Percentiles rank a stretch among this genome's conserved stretches.
These are phyloP conservation scores for Camponotus fellah DNA, from an alignment of 2,888 invertebrate species.

Conservation along the genomic window DNA sequence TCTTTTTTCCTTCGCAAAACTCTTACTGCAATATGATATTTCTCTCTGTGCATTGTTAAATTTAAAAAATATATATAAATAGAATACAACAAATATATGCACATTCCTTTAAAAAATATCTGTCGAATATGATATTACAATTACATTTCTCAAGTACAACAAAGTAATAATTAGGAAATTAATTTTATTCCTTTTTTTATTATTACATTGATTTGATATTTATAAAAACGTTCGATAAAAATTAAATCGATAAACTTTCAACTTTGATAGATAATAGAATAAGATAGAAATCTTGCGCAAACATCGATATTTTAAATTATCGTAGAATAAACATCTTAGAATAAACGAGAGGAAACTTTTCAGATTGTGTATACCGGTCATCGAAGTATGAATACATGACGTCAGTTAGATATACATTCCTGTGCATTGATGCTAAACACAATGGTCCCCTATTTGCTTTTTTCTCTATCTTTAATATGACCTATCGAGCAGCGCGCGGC, in stretches of 20 bases:
- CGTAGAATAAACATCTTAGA: neutral
- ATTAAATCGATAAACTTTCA: neutral
- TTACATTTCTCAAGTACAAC: neutral
- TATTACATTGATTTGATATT: constrained; percentile 23
- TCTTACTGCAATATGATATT: constrained; percentile 1
- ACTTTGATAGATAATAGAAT: neutral
- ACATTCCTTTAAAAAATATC: neutral
- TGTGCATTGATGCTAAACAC: constrained; percentile 60
- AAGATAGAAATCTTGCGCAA: neutral
- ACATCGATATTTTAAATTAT: neutral
- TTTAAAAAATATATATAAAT: constrained; percentile 19
- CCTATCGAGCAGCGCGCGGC: constrained; percentile 54
- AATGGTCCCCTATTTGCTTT: constrained; percentile 55
- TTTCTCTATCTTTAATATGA: constrained; percentile 54
- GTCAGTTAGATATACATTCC: constrained; percentile 57
- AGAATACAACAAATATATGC: constrained; percentile 2
- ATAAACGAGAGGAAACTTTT: constrained; percentile 30
- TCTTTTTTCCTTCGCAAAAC: constrained; percentile 15
- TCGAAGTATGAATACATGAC: constrained; percentile 32
- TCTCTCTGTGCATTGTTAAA: neutral
- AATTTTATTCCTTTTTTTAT: constrained; percentile 1
- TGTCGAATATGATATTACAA: neutral
- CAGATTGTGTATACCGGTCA: constrained; percentile 30
- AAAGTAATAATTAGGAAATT: neutral
- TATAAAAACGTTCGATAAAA: neutral